Base-by-base conservation (phyloP, 1,140 invertebrate genomes). In the Dysdera silvatica region DNA sequence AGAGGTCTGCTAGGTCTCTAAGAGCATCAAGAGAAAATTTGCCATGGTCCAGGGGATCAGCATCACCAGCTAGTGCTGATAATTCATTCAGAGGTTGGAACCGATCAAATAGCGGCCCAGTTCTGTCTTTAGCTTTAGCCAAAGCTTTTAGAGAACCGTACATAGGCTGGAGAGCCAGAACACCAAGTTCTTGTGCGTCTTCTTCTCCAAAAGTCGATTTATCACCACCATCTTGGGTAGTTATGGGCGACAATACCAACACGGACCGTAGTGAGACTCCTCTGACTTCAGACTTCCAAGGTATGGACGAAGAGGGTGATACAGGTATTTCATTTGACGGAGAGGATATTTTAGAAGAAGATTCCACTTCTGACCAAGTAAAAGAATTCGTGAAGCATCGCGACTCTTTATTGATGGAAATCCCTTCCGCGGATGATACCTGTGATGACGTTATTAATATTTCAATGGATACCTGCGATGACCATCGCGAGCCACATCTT, bases 11-110 rank as follows among this genome's bases (percentile, higher is more conserved):
- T 0, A 23, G 26, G 2, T 66, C 58, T 14, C 51, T 66, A 6
- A 49, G 68, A 45, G 70, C 71, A 2, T 74, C 71, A 7, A 32
- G 71, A 29, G 72, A 73, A 47, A 71, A 70, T 28, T 56, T 74
- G 16, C 69, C 68, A 40, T 91, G 89, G 89, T 88, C 87, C 57
- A 91, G 88, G 47, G 89, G 86, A 69, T 79, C 89, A 70, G 77
- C 91, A 55, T 89, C 89, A 74, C 65, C 65, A 0, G 23, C 31
- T 35, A 23, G 28, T 8, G n/a, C 26, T 18, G n/a, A 16, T 28
- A 23, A 12, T 3, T 10, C 14, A 32, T 29, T 32, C 16, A n/a
- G n/a, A n/a, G n/a, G n/a, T n/a, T n/a, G n/a, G n/a, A n/a, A n/a
- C n/a, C n/a, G n/a, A n/a, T n/a, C n/a, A n/a, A n/a, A n/a, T n/a